Base-by-base conservation (phyloP, 2,888 invertebrate genomes). In the Spilosoma lubricipeda region DNA sequence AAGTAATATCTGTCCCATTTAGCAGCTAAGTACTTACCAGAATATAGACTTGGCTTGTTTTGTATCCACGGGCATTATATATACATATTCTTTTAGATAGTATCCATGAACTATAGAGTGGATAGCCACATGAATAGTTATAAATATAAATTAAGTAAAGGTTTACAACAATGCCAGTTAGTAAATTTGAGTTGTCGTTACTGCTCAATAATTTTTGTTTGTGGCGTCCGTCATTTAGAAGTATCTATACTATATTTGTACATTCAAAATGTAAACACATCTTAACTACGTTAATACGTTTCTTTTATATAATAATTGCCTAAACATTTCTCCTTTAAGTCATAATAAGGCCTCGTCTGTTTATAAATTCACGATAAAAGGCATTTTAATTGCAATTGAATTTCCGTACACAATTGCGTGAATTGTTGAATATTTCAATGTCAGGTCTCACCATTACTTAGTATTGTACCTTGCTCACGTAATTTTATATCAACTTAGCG, bases 321-420 rank as follows among this genome's bases (percentile, higher is more conserved):
- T 42, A 69, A 65, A 42, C 45, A 11, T 70, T 67, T 69, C 72
- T 78, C 76, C 73, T 65, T 45, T 64, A 76, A 79, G 48, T 70
- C 36, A 72, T 75, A 74, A 74, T 85, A 86, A 85, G 86, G 86
- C 86, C 83, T 74, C 86, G 64, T 85, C 20, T 7, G 56, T 71
- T 52, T 30, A 52, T 75, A 63, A 73, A 70, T 72, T 77, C 70
- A 66, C 56, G 72, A 64, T 69, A 70, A 70, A 82, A 80, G 82
- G 77, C 82, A 80, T 72, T 71, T 68, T 27, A 67, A 75, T 75
- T 72, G 56, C 67, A 74, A 69, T 72, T 74, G 23, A 71, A 52
- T 33, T 39, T 27, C 13, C 9, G 59, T 66, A 36, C 75, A 76
- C 33, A 52, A 73, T 74, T 64, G 73, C 48, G 68, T 64, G 67